These are phyloP conservation scores for Periplaneta americana DNA, from an alignment of 1,140 invertebrate species.

Conservation along the genomic window DNA sequence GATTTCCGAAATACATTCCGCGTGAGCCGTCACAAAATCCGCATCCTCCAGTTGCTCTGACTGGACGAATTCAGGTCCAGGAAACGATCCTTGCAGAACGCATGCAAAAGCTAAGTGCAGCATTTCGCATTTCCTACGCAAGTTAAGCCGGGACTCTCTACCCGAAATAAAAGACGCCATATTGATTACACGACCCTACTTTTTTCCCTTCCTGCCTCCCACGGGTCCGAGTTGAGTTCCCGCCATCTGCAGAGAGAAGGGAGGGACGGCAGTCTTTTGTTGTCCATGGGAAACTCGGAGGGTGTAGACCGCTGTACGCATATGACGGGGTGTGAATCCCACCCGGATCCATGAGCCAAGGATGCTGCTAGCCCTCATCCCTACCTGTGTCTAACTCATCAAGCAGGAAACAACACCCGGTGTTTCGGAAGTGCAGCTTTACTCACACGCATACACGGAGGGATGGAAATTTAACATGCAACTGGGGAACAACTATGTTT, in stretches of 20 bases:
- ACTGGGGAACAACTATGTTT: too few species aligned
- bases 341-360: too few species aligned
- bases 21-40: too few species aligned
- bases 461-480: too few species aligned
- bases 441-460: background rate
- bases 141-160: too few species aligned
- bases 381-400: too few species aligned
- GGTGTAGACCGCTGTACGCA: background rate
- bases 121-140: background rate
- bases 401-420: background rate
- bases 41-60: too few species aligned
- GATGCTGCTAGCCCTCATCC: background rate
- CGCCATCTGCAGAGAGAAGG: background rate
- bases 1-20: too few species aligned
- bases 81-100: too few species aligned
- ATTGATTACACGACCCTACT: background rate
- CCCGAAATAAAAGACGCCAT: background rate
- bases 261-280: background rate
- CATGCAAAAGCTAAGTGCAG: background rate
- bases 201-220: background rate
- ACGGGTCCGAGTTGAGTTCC: background rate
- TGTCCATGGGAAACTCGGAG: background rate
- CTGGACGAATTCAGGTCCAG: too few species aligned
- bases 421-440: background rate
- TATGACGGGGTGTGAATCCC: background rate